A percentile compares a stretch with the other conserved stretches of the same genome.
These are phyloP conservation scores for Heliconius erato DNA, from an alignment of 2,888 invertebrate genomes.

Conservation along the genomic window DNA sequence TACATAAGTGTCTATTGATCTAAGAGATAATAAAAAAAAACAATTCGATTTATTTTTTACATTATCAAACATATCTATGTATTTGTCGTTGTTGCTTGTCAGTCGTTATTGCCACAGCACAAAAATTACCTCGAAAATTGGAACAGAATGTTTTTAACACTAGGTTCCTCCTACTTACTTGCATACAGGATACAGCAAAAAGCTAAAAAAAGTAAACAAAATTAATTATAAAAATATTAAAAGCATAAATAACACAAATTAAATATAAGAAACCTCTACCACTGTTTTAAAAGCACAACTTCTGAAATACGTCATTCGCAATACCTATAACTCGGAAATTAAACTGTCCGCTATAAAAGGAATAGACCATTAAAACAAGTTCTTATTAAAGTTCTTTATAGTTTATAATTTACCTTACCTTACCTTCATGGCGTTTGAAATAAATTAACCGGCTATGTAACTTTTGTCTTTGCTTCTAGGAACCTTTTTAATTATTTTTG, in stretches of 20 bases:
- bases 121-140: too few relatives aligned
- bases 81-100: too few relatives aligned
- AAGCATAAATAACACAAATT: slow-evolving; percentile 22
- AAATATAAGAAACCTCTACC: slow-evolving; percentile 12
- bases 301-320: slow-evolving; percentile 45
- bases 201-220: not conserved
- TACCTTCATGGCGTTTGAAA: slow-evolving; percentile 27
- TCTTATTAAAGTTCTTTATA: slow-evolving; percentile 50
- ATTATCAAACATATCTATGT: too few relatives aligned
- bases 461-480: not conserved
- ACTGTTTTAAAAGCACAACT: slow-evolving; percentile 40
- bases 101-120: too few relatives aligned
- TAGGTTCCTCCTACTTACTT: not conserved
- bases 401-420: slow-evolving; percentile 37
- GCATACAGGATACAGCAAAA: too few relatives aligned
- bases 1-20: too few relatives aligned
- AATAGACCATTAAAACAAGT: slow-evolving; percentile 56
- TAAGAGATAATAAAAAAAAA: too few relatives aligned
- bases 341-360: slow-evolving; percentile 54
- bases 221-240: not conserved
- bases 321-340: slow-evolving; percentile 52
- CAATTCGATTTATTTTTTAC: too few relatives aligned
- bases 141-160: not conserved
- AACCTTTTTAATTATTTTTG: not conserved
- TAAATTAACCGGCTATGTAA: not conserved